Conservation (phyloP, 2,888 invertebrate species). For the Drosophila algonquin region DNA sequence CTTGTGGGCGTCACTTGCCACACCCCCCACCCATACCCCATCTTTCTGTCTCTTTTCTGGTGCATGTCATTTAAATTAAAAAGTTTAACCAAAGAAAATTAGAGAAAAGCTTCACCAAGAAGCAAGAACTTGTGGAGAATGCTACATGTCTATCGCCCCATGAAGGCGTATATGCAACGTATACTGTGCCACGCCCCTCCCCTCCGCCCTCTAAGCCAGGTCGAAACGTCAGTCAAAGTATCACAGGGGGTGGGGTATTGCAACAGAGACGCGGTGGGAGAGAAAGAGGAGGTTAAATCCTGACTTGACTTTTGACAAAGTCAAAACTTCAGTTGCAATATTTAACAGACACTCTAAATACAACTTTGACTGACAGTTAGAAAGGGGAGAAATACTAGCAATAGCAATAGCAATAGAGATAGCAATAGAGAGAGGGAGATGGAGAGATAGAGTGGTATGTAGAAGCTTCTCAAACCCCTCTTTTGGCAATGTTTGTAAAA, state of each 20-base stretch:
- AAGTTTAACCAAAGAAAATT: conserved; percentile 63
- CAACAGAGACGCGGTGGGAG: background rate
- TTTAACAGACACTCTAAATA: conserved; percentile 39
- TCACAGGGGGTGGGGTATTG: conserved; percentile 4
- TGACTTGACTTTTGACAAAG: conserved; percentile 67
- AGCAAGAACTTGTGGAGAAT: background rate
- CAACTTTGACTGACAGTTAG: conserved; percentile 60
- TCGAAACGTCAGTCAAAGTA: conserved; percentile 48
- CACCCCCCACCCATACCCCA: conserved; percentile 8
- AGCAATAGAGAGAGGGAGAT: conserved; percentile 10
- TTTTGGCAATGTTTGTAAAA: conserved; percentile 47
- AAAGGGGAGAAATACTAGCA: background rate
- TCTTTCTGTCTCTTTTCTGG: conserved; percentile 15
- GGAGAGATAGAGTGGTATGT: conserved; percentile 9
- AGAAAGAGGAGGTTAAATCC: conserved; percentile 31
- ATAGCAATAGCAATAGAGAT: background rate
- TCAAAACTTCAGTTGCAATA: conserved; percentile 62
- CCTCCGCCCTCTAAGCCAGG: conserved; percentile 24
- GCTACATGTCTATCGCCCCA: background rate
- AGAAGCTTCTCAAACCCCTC: conserved; percentile 13
- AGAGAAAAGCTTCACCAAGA: conserved; percentile 46
- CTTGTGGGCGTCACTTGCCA: conserved; percentile 57
- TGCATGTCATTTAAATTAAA: conserved; percentile 78
- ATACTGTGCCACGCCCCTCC: conserved; percentile 52
- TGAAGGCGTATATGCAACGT: conserved; percentile 23